Conservation (phyloP, 64 coral and sea anemone genomes). For the Trachythela sp. region DNA sequence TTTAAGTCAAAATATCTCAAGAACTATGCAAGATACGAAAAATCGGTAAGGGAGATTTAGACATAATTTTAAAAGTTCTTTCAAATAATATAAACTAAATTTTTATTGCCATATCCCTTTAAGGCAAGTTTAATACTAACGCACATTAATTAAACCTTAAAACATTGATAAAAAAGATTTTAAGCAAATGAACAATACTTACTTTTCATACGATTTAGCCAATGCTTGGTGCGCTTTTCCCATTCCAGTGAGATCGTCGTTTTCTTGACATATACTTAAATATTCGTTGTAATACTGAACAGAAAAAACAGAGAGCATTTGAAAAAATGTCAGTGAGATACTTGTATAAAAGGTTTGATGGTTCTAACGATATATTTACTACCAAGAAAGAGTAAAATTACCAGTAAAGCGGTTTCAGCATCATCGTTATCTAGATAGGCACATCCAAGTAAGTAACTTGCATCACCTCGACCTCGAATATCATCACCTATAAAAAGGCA, state of each 20-base stretch:
- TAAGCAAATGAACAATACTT: background rate
- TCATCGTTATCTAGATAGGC: slow-evolving; percentile 84
- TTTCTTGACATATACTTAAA: slow-evolving; percentile 6
- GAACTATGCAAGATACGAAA: too few relatives aligned
- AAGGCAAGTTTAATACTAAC: too few relatives aligned
- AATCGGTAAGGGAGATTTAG: too few relatives aligned
- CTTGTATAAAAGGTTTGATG: too few relatives aligned
- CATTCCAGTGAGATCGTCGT: slow-evolving; percentile 12
- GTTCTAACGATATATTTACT: too few relatives aligned
- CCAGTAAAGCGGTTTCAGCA: slow-evolving; percentile 88
- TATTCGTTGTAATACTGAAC: slow-evolving; percentile 18
- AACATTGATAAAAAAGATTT: too few relatives aligned
- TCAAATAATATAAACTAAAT: too few relatives aligned
- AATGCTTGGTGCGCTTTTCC: background rate
- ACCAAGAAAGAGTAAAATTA: slow-evolving; percentile 31
- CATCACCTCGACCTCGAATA: slow-evolving; percentile 59
- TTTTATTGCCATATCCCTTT: too few relatives aligned
- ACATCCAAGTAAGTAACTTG: slow-evolving; percentile 72
- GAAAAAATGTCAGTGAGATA: too few relatives aligned
- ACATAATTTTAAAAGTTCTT: too few relatives aligned
- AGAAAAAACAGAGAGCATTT: background rate
- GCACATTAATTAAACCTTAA: too few relatives aligned
- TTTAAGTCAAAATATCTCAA: too few relatives aligned
- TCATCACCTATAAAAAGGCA: slow-evolving; percentile 59
- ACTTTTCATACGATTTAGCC: background rate